A percentile compares a stretch with the other conserved stretches of the same genome.
phyloP scores from a whole-genome alignment of 2,888 invertebrate genomes.

The Nezara viridula region DNA sequence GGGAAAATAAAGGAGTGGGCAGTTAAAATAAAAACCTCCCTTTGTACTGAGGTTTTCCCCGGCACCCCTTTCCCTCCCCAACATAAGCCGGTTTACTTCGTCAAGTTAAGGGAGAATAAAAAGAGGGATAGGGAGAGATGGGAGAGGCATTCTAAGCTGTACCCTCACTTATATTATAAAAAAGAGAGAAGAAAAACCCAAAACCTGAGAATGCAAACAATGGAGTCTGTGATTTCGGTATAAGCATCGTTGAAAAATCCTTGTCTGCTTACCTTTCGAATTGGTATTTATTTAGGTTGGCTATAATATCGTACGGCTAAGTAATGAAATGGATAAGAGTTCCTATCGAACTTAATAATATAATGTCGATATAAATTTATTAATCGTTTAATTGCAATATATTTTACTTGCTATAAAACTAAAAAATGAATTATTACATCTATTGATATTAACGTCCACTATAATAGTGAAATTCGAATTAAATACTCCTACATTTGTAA shows the following conservation, averaged over 20 bases:
- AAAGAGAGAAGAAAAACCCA: background rate
- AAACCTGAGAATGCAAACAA: constrained; percentile 29
- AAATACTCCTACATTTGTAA: no score
- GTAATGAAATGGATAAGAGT: background rate
- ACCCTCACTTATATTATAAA: background rate
- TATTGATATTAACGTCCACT: no score
- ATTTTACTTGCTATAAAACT: no score
- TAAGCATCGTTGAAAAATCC: background rate
- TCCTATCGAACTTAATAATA: background rate
- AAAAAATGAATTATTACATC: no score
- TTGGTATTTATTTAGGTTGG: background rate
- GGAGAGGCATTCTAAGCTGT: constrained; percentile 35
- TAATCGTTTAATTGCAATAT: no score
- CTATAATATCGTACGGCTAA: background rate
- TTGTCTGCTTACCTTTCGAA: background rate
- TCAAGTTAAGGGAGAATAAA: constrained; percentile 35
- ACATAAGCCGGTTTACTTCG: constrained; percentile 28
- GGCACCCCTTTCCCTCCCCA: no score
- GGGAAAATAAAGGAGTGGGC: constrained; percentile 20
- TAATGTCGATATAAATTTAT: background rate
- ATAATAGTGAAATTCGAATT: no score
- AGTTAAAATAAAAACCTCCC: constrained; percentile 35
- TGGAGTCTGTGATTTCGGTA: background rate
- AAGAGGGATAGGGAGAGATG: background rate
- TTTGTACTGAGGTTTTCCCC: background rate